Evolutionary conservation across 2,888 invertebrate species (phyloP), one percentile per base, ranked within the genome.

Genomic region (Pheosia tremula): DNA sequence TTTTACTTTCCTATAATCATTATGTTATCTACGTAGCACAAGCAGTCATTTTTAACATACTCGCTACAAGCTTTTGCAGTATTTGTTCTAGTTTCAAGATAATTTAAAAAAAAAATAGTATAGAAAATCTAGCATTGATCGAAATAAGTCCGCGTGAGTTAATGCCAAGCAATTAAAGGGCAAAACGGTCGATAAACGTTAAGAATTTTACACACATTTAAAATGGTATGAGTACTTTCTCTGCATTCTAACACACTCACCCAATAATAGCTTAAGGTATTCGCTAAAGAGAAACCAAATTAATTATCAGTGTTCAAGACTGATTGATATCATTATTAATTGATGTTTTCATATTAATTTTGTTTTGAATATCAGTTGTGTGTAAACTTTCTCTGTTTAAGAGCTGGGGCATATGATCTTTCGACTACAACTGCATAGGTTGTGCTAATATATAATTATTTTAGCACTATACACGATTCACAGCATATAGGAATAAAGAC

Each of bases 31-130:
- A 50, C 3, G 24, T 24, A 3, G 24, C 13, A 38, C 8, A 41
- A 4, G 5, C 3, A 39, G 24, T 8, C 58, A 59, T 56, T 63
- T 38, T 49, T 61, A 67, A 57, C 62, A 60, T 58, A 67, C 71
- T 59, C 55, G 53, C 61, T 55, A 43, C 47, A 54, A 67, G 64
- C 59, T 77, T 61, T 57, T 66, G 72, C 71, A 64, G 69, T 71
- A 74, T 73, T 69, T 61, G 64, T 65, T 65, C 56, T 62, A 55
- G 71, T 69, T 74, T 74, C 59, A 61, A 62, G 72, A 68, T 37
- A 24, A 24, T 7, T 45, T 41, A 41, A 45, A 38, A 24, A 24
- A 0, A 5, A 11, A 4, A 4, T 10, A 11, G 43, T 43, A 11
- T 47, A 47, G 47, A 57, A 37, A 47, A 38, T 36, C 4, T 68